phyloP scores from a whole-genome alignment of 35 echinoderm and acorn worm species.

The Heliocidaris erythrogramma region DNA sequence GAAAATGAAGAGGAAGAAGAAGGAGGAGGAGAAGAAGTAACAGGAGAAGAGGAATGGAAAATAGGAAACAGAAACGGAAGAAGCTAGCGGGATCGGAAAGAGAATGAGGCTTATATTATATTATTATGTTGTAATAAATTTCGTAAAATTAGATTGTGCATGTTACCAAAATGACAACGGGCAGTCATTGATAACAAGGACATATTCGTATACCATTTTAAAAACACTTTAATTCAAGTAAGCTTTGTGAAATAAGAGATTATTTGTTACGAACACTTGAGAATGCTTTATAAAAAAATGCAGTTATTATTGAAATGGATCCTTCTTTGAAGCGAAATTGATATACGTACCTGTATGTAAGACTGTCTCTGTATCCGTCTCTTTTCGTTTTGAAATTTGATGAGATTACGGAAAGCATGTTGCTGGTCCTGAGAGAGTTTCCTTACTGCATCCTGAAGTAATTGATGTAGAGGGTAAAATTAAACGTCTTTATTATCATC shows the following conservation, averaged over 20 bases:
- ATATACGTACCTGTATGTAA: conserved; percentile 28
- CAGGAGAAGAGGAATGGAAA: too few relatives aligned
- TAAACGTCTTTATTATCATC: background rate
- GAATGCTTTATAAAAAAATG: background rate
- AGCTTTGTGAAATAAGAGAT: background rate
- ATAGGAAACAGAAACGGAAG: too few relatives aligned
- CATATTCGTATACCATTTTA: too few relatives aligned
- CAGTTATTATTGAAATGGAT: background rate
- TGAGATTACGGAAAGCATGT: conserved; percentile 58
- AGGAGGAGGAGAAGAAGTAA: too few relatives aligned
- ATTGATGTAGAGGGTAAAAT: background rate
- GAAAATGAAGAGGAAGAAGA: too few relatives aligned
- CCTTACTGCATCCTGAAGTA: conserved; percentile 49
- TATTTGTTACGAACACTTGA: background rate
- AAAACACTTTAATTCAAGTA: too few relatives aligned
- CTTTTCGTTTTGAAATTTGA: conserved; percentile 73
- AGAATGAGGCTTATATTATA: too few relatives aligned
- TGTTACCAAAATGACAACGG: too few relatives aligned
- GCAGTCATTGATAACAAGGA: too few relatives aligned
- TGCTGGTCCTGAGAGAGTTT: conserved; percentile 69
- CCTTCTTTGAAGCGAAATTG: background rate
- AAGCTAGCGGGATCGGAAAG: too few relatives aligned
- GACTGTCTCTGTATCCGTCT: conserved; percentile 58
- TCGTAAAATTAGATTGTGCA: too few relatives aligned
- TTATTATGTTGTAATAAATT: too few relatives aligned